A percentile compares a stretch with the other conserved stretches of the same genome.
phyloP scores from a whole-genome alignment of 2,797 vertebrate species.

The Fringilla coelebs region DNA sequence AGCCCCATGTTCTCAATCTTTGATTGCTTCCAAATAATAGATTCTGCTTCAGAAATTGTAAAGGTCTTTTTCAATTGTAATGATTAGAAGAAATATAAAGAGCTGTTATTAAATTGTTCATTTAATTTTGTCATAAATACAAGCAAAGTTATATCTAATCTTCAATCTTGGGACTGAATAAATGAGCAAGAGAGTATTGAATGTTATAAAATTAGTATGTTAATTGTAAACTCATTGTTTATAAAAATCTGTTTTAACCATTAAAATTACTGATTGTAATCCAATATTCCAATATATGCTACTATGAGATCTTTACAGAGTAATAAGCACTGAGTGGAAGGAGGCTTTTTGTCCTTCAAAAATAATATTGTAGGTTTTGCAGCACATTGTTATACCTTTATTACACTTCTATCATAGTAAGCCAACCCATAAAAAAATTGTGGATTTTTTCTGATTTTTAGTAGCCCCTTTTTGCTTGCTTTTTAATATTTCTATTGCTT shows the following conservation, averaged over 20 bases:
- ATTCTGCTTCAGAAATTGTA: slow-evolving; percentile 4
- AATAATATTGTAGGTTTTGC: background rate
- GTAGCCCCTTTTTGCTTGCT: background rate
- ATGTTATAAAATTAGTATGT: background rate
- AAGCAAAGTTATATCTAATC: slow-evolving; percentile 12
- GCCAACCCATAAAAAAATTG: background rate
- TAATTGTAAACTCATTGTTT: background rate
- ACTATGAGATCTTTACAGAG: background rate
- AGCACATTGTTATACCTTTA: background rate
- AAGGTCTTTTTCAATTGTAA: background rate
- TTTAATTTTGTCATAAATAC: slow-evolving; percentile 3
- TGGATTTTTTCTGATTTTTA: background rate
- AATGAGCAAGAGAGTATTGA: background rate
- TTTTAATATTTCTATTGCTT: background rate
- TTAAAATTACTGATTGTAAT: background rate
- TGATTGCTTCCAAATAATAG: background rate
- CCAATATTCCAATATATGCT: background rate
- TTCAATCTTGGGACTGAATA: background rate
- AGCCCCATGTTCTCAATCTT: background rate
- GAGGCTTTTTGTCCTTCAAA: background rate
- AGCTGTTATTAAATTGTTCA: background rate
- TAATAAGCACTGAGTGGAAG: background rate
- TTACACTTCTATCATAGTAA: background rate
- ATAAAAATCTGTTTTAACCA: background rate
- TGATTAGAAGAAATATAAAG: slow-evolving; percentile 1